Conservation (phyloP, 2,888 invertebrate genomes). For the Patella caerulea region DNA sequence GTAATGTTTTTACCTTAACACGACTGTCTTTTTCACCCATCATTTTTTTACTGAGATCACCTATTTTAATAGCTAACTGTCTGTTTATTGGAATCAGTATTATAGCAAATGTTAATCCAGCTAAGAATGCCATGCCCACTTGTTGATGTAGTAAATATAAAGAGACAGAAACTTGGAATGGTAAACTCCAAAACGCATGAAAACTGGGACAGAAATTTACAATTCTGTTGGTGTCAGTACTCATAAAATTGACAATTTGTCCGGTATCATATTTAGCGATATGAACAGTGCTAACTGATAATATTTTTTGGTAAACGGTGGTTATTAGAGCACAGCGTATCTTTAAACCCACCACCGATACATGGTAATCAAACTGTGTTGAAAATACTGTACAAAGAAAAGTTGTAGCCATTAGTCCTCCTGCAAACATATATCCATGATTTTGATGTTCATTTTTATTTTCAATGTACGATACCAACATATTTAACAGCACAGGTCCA, state of each 20-base stretch:
- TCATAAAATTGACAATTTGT: constrained; percentile 96
- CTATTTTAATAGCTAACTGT: constrained; percentile 89
- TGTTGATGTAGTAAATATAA: constrained; percentile 70
- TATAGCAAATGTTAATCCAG: constrained; percentile 88
- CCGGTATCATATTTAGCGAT: constrained; percentile 76
- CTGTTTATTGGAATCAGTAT: constrained; percentile 94
- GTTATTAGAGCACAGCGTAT: constrained; percentile 89
- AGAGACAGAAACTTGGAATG: constrained; percentile 76
- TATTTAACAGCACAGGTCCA: constrained; percentile 89
- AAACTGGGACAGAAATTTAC: constrained; percentile 96
- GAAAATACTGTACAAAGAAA: constrained; percentile 84
- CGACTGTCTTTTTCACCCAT: constrained; percentile 93
- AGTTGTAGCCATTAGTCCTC: constrained; percentile 78
- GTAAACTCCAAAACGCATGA: constrained; percentile 97
- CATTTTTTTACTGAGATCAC: constrained; percentile 84
- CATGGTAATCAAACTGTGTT: constrained; percentile 90
- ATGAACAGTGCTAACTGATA: constrained; percentile 73
- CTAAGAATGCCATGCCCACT: constrained; percentile 91
- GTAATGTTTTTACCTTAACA: constrained; percentile 76
- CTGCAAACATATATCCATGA: constrained; percentile 74
- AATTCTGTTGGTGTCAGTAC: constrained; percentile 94
- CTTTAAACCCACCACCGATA: constrained; percentile 83
- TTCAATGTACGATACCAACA: constrained; percentile 85
- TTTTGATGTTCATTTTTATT: constrained; percentile 77
- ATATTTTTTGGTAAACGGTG: constrained; percentile 83